A percentile compares a stretch with the other conserved stretches of the same genome.
Evolutionary conservation across 1,140 invertebrate species (phyloP).

Genomic region (Pseudomyrmex flavicornis): DNA sequence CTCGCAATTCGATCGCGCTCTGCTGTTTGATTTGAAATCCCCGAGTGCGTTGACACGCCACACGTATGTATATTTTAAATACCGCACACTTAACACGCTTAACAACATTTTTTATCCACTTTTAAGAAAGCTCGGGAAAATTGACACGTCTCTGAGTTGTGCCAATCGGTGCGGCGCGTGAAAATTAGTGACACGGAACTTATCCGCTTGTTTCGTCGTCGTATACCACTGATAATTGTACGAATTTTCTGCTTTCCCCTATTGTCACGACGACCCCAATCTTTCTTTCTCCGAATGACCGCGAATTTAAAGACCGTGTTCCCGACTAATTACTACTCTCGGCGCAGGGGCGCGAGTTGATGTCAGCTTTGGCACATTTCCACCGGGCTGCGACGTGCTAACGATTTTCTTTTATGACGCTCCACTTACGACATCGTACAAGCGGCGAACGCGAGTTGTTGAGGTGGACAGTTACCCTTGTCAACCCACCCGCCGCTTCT

Average conservation of each 20-base stretch:
- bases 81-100: background rate
- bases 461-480: background rate
- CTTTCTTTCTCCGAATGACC: background rate
- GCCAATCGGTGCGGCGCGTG: too few relatives aligned
- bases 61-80: background rate
- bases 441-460: background rate
- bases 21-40: background rate
- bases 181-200: background rate
- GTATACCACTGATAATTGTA: slow-evolving; percentile 27
- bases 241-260: slow-evolving; percentile 7
- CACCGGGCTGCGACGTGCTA: background rate
- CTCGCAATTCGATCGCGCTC: slow-evolving; percentile 58
- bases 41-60: background rate
- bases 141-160: background rate
- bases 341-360: background rate
- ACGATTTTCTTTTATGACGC: slow-evolving; percentile 29
- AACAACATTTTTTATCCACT: background rate
- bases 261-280: too few relatives aligned
- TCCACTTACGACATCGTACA: slow-evolving; percentile 24
- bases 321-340: slow-evolving; percentile 31
- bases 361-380: slow-evolving; percentile 31
- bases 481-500: background rate
- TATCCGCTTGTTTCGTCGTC: background rate
- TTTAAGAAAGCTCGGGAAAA: background rate
- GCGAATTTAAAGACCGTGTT: slow-evolving; percentile 22